These are phyloP conservation scores for Drosophila mayaguana DNA, from an alignment of 2,888 invertebrate species.

Conservation along the genomic window DNA sequence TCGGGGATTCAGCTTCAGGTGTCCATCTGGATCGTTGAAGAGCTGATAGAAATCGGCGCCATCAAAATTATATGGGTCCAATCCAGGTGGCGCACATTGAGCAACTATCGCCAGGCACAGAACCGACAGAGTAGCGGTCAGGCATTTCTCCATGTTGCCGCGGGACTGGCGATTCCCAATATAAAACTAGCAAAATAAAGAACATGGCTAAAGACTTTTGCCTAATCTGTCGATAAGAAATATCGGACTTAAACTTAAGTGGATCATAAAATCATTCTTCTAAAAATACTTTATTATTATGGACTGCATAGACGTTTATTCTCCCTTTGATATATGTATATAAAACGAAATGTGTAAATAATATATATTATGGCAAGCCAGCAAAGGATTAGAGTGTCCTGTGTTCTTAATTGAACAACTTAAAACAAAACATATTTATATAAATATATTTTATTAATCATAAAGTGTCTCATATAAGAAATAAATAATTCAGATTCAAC, in stretches of 20 bases:
- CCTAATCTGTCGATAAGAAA: slow-evolving; percentile 32
- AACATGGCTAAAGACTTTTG: neutral
- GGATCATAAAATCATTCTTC: slow-evolving; percentile 3
- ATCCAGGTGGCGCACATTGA: slow-evolving; percentile 4
- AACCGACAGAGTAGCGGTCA: slow-evolving; percentile 11
- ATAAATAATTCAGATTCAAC: slow-evolving; percentile 61
- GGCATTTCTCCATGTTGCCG: slow-evolving; percentile 17
- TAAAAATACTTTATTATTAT: neutral
- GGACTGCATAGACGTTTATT: neutral
- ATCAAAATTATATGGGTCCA: neutral
- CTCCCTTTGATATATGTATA: neutral
- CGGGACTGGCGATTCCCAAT: slow-evolving; percentile 14
- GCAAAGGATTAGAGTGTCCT: no score
- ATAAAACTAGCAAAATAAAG: slow-evolving; percentile 11
- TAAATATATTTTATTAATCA: no score
- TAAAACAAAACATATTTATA: no score
- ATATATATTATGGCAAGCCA: no score
- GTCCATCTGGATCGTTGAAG: slow-evolving; percentile 48
- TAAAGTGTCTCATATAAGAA: no score
- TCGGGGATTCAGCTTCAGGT: slow-evolving; percentile 28
- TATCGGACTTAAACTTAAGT: slow-evolving; percentile 11
- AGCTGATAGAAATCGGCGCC: slow-evolving; percentile 36
- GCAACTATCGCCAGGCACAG: slow-evolving; percentile 2
- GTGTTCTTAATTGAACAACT: no score
- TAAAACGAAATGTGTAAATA: neutral